Conservation (phyloP, 2,797 vertebrate species). For the Pagetopsis macropterus region DNA sequence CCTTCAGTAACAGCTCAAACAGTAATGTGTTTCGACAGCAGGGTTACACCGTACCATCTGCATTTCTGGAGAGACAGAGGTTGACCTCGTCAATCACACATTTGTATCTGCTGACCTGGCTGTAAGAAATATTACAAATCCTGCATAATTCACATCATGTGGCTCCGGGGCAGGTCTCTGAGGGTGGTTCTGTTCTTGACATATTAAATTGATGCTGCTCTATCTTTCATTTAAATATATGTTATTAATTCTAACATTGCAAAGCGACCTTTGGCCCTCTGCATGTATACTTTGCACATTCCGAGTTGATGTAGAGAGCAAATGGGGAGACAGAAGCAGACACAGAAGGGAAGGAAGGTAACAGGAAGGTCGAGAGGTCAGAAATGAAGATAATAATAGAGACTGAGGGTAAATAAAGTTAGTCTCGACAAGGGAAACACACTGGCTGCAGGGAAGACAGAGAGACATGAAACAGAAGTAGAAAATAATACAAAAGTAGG, state of each 20-base stretch:
- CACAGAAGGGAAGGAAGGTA: conserved; percentile 1
- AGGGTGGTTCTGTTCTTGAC: conserved; percentile 21
- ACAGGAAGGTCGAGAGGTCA: conserved; percentile 22
- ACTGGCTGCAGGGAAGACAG: neutral
- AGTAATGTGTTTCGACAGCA: conserved; percentile 15
- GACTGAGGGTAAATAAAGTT: neutral
- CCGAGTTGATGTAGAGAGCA: neutral
- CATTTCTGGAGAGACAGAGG: conserved; percentile 22
- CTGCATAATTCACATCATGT: conserved; percentile 50
- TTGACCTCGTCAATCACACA: conserved; percentile 37
- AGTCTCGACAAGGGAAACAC: neutral
- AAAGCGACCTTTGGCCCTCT: conserved; percentile 33
- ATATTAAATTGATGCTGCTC: conserved; percentile 37
- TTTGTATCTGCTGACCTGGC: conserved; percentile 27
- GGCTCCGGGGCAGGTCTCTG: conserved; percentile 25
- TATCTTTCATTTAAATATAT: conserved; percentile 25
- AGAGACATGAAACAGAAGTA: neutral
- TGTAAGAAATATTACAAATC: conserved; percentile 35
- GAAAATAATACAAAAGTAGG: neutral
- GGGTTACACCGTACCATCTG: conserved; percentile 10
- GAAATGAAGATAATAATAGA: conserved; percentile 36
- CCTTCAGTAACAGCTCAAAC: conserved; percentile 22
- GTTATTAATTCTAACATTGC: conserved; percentile 33
- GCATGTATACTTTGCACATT: conserved; percentile 27
- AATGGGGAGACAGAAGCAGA: neutral